These are phyloP conservation scores for Gopherus evgoodei DNA, from an alignment of 2,113 vertebrate species.

Conservation along the genomic window DNA sequence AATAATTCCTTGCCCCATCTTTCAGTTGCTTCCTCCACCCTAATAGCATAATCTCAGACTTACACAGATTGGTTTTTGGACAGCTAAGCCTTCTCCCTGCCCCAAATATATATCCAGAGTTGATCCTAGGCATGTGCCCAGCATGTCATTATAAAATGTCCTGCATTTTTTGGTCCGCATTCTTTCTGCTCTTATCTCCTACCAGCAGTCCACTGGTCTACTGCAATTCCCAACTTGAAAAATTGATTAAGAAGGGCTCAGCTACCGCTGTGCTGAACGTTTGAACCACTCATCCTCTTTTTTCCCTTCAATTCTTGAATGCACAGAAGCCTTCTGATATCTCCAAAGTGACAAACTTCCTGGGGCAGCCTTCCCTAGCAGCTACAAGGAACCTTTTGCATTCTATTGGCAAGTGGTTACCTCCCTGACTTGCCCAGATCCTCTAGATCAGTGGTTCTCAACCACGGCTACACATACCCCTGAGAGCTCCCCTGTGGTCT, in stretches of 20 bases:
- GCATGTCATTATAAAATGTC: background rate
- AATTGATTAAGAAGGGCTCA: background rate
- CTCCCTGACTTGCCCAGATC: too few species aligned
- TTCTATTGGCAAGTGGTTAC: too few species aligned
- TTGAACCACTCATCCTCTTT: too few species aligned
- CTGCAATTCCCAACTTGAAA: background rate
- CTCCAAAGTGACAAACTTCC: background rate
- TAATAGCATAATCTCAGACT: background rate
- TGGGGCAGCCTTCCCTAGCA: too few species aligned
- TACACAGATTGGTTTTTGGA: background rate
- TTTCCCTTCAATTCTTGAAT: background rate
- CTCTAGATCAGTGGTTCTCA: too few species aligned
- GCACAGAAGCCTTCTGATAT: background rate
- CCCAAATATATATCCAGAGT: background rate
- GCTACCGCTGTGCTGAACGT: background rate
- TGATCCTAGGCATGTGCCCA: background rate
- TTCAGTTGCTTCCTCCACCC: background rate
- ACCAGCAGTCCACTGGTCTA: background rate
- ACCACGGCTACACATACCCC: too few species aligned
- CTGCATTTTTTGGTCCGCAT: background rate
- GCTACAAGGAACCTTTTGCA: background rate
- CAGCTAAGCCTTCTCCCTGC: background rate
- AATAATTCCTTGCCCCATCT: background rate
- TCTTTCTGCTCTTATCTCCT: background rate
- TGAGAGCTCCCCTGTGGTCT: too few species aligned